Percentiles rank a stretch among this genome's conserved stretches.
Conservation (phyloP, 2,113 vertebrate genomes). For the Hippoglossus stenolepis region DNA sequence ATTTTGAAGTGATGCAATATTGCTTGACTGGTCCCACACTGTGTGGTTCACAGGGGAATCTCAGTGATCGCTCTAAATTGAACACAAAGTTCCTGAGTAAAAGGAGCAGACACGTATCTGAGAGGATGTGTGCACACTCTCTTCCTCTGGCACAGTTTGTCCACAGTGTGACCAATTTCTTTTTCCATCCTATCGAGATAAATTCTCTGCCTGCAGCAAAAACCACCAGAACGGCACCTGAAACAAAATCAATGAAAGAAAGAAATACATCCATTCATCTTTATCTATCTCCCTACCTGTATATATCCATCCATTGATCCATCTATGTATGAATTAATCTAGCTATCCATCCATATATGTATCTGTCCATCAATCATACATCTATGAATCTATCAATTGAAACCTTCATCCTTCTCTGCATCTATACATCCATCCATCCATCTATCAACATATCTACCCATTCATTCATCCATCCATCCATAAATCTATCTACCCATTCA, state of each 20-base stretch:
- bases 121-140: conserved; percentile 18
- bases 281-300: too few species aligned
- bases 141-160: conserved; percentile 37
- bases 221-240: background rate
- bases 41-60: conserved; percentile 19
- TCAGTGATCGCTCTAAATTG: conserved; percentile 23
- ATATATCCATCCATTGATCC: too few species aligned
- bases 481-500: too few species aligned
- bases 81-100: conserved; percentile 18
- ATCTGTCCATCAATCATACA: background rate
- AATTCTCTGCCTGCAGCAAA: conserved; percentile 37
- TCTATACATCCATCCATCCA: too few species aligned
- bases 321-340: too few species aligned
- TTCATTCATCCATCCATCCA: too few species aligned
- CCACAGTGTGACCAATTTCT: conserved; percentile 41
- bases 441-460: too few species aligned
- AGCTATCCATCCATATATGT: background rate
- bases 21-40: background rate
- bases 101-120: background rate
- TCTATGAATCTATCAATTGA: too few species aligned
- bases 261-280: background rate
- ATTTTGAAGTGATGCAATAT: conserved; percentile 19
- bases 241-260: conserved; percentile 8
- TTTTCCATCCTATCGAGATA: conserved; percentile 26
- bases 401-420: too few species aligned